Evolutionary conservation across 2,113 vertebrate species (phyloP), one percentile per base, ranked within the genome.

Genomic region (Carettochelys insculpta): DNA sequence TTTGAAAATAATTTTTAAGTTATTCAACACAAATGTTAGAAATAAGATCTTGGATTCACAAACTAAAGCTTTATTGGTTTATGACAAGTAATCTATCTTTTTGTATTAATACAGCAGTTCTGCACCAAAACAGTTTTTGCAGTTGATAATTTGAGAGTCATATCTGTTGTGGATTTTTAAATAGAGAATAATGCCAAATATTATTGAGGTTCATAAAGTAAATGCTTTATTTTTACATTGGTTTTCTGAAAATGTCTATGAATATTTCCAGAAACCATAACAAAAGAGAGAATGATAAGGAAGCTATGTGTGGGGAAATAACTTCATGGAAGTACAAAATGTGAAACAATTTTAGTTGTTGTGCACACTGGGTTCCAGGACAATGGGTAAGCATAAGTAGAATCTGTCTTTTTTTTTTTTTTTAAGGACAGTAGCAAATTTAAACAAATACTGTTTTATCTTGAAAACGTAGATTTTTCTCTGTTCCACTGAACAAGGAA

Each of bases 51-150:
- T 95, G 90, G 89, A 96, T 98, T 96, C 84, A 5, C 90, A 97
- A 98, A 97, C 95, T 97, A 95, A 97, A 97, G 91, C 94, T 95
- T 97, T 97, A 96, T 97, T 97, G 93, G 94, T 95, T 97, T 98
- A 94, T 97, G 97, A 97, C 96, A 98, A 97, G 95, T 94, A 94
- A 98, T 98, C 93, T 95, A 97, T 98, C 97, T 98, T 98, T 97
- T 97, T 97, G 83, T 89, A 92, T 97, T 98, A 97, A 51, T 86
- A 56, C 50, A 96, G 96, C 88, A 86, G 31, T 97, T 97, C 85
- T 95, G 95, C 91, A 90, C 84, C 90, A 96, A 93, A 97, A 97
- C 98, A 96, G 96, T 98, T 97, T 97, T 98, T 87, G 91, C 97
- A 98, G 98, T 97, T 98, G 96, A 97, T 97, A 91, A 98, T 98